Conservation (phyloP, 2,888 invertebrate species). For the Ferrisia virgata region DNA sequence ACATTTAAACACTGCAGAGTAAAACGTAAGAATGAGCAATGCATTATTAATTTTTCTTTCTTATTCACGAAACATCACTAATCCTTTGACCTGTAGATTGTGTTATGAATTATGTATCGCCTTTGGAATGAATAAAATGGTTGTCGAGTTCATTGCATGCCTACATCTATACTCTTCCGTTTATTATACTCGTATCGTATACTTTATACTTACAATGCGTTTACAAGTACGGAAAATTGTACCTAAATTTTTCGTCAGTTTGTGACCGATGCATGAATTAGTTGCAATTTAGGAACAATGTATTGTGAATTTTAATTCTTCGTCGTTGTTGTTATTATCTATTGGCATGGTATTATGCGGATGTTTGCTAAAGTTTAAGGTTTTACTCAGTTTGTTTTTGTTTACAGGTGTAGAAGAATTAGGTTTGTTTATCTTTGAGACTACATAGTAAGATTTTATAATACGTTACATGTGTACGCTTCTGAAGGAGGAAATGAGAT, state of each 20-base stretch:
- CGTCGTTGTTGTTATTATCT: too few species aligned
- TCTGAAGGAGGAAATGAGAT: too few species aligned
- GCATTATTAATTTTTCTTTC: constrained; percentile 27
- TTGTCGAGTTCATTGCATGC: not conserved
- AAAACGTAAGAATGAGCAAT: not conserved
- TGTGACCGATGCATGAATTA: not conserved
- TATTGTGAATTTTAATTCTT: not conserved
- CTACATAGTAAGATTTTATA: too few species aligned
- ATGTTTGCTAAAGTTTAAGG: not conserved
- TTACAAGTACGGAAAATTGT: not conserved
- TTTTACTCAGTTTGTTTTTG: not conserved
- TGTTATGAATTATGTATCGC: constrained; percentile 2
- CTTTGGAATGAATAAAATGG: not conserved
- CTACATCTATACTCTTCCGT: not conserved
- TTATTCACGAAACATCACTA: not conserved
- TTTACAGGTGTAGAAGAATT: not conserved
- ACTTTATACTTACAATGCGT: too few species aligned
- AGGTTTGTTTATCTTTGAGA: not conserved
- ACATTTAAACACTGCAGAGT: not conserved
- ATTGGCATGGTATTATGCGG: not conserved
- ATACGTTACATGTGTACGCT: too few species aligned
- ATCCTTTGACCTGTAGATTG: constrained; percentile 28
- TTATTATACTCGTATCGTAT: not conserved
- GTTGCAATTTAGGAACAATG: not conserved
- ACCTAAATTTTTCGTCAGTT: not conserved